phyloP scores from a whole-genome alignment of 1,140 invertebrate genomes.

The Brachionus plicatilis region DNA sequence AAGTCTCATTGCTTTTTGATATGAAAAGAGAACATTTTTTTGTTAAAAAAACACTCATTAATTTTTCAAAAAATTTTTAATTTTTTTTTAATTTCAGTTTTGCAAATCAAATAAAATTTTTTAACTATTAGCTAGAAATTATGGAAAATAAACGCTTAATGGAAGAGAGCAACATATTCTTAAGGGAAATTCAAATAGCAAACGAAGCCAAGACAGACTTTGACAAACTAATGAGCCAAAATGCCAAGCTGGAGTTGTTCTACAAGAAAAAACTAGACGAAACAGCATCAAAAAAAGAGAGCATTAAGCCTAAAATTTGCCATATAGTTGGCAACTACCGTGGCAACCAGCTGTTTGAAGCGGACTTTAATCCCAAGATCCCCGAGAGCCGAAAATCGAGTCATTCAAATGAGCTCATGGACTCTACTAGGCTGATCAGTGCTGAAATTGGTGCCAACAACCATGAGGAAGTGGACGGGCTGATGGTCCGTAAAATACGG shows the following conservation, averaged over 20 bases:
- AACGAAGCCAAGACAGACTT: background rate
- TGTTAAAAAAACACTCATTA: no score
- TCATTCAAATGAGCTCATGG: background rate
- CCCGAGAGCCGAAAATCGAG: background rate
- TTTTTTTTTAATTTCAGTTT: no score
- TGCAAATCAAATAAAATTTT: no score
- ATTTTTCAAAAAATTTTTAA: no score
- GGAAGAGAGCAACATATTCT: constrained; percentile 12
- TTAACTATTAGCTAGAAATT: background rate
- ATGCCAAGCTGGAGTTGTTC: background rate
- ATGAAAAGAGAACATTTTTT: no score
- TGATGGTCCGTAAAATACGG: background rate
- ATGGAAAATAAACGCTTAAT: constrained; percentile 31
- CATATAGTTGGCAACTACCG: constrained; percentile 4
- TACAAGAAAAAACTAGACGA: background rate
- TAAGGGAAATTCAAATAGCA: constrained; percentile 20
- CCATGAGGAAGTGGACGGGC: no score
- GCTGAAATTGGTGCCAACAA: background rate
- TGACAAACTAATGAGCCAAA: background rate
- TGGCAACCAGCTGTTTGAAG: constrained; percentile 1
- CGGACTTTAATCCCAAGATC: constrained; percentile 5
- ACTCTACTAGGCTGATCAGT: background rate
- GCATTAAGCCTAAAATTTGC: background rate
- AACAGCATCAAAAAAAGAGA: background rate
- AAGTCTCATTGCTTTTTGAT: no score